These are phyloP conservation scores for Diploscapter pachys DNA, from an alignment of 1,140 invertebrate genomes.

Conservation along the genomic window DNA sequence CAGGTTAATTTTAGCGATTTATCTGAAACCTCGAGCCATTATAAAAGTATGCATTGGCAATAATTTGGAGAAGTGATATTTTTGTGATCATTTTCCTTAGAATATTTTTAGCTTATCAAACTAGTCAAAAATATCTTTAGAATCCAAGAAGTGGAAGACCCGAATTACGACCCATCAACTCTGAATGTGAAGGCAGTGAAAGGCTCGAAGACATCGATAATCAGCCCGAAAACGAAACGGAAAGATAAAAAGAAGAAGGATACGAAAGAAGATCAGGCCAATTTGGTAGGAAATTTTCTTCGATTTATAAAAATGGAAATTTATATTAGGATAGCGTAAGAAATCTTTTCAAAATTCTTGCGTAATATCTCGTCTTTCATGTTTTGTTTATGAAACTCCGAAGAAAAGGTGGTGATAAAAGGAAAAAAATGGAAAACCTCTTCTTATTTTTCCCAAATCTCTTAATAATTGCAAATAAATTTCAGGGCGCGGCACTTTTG, in stretches of 20 bases:
- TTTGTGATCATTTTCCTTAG: neutral
- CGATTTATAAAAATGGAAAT: conserved; percentile 29
- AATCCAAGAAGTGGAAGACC: conserved; percentile 87
- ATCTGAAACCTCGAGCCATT: too few species aligned
- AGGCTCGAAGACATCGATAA: conserved; percentile 62
- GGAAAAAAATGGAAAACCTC: too few species aligned
- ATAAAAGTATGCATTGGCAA: too few species aligned
- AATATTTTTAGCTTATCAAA: neutral
- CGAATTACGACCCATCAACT: conserved; percentile 85
- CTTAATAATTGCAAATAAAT: too few species aligned
- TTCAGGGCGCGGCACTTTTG: conserved; percentile 73
- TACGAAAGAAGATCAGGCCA: conserved; percentile 65
- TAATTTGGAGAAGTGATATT: too few species aligned
- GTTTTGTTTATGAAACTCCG: too few species aligned
- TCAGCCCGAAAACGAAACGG: conserved; percentile 46
- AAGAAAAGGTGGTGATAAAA: too few species aligned
- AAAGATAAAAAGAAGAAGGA: conserved; percentile 69
- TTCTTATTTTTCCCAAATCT: too few species aligned
- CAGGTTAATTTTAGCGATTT: conserved; percentile 58
- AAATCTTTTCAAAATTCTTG: too few species aligned
- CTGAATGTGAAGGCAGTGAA: conserved; percentile 58
- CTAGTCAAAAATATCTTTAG: conserved; percentile 24
- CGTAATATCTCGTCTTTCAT: too few species aligned
- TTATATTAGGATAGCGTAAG: neutral
- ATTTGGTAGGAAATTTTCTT: conserved; percentile 60